Evolutionary conservation across 2,888 invertebrate genomes (phyloP), one percentile per base, ranked within the genome.

Genomic region (Diaphora mendica): DNA sequence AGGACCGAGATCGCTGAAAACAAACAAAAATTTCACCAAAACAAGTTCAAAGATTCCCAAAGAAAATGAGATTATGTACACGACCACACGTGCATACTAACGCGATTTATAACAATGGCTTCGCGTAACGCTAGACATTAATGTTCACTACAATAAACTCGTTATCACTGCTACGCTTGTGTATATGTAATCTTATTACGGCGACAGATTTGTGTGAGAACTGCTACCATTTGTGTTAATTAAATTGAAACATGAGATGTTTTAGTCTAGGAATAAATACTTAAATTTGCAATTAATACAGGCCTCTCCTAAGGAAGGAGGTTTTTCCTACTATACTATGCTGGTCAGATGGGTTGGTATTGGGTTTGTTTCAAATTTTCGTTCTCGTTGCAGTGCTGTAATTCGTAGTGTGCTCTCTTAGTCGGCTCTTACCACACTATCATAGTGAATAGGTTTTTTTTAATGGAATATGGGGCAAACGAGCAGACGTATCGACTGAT

Each of bases 101-200:
- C 48, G 26, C 74, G 77, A 87, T 87, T 85, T 84, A 77, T 72
- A 72, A 79, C 81, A 81, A 83, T 71, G 79, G 75, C 74, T 80
- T 80, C 77, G 59, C 68, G 71, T 74, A 69, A 76, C 67, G 64
- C 66, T 30, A 71, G 76, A 76, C 75, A 76, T 62, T 68, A 70
- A 76, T 77, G 69, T 69, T 65, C 55, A 65, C 64, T 59, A 71
- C 71, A 72, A 68, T 75, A 55, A 68, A 65, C 42, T 64, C 59
- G 42, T 71, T 75, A 71, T 69, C 68, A 65, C 35, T 39, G 71
- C 4, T 55, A 71, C 33, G 51, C 68, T 23, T 9, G 26, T 62
- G 62, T 42, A 30, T 33, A 70, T 30, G 30, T 70, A 70, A 70
- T 70, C 70, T 70, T 42, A 42, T 70, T 70, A 70, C 26, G 8